phyloP scores from a whole-genome alignment of 2,797 vertebrate genomes.

The Triplophysa bombifrons region DNA sequence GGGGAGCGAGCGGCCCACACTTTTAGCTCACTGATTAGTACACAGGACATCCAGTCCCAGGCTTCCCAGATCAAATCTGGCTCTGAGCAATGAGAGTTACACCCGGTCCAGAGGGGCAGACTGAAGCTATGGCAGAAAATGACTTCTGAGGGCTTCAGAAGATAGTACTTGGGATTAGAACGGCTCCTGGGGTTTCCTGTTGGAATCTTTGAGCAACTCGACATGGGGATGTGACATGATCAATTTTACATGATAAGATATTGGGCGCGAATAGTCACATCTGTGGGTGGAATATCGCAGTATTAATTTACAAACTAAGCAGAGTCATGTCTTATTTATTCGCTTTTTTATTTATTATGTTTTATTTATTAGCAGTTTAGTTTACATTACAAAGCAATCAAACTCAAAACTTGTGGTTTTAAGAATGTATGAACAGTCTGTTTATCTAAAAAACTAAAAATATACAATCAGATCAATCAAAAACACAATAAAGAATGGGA shows the following conservation, averaged over 20 bases:
- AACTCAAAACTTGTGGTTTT: no score
- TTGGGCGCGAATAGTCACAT: background rate
- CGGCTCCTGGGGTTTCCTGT: background rate
- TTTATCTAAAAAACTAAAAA: background rate
- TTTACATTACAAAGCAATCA: no score
- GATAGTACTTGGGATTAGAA: conserved; percentile 20
- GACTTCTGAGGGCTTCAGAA: conserved; percentile 31
- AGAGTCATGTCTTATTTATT: no score
- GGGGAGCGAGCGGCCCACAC: conserved; percentile 21
- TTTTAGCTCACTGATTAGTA: conserved; percentile 43
- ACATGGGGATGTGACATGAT: background rate
- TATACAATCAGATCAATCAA: background rate
- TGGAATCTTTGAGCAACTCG: background rate
- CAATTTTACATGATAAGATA: background rate
- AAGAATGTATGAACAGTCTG: background rate
- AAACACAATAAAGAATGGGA: background rate
- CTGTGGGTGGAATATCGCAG: background rate
- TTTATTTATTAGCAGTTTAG: no score
- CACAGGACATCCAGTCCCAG: conserved; percentile 35
- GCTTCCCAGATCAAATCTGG: conserved; percentile 37
- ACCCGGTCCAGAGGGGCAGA: conserved; percentile 10
- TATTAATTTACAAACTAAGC: background rate
- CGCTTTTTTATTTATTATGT: no score
- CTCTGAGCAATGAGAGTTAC: conserved; percentile 29
- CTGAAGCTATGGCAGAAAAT: conserved; percentile 26